These are phyloP conservation scores for Drosophila longiperda DNA, from an alignment of 2,888 invertebrate genomes.

Conservation along the genomic window DNA sequence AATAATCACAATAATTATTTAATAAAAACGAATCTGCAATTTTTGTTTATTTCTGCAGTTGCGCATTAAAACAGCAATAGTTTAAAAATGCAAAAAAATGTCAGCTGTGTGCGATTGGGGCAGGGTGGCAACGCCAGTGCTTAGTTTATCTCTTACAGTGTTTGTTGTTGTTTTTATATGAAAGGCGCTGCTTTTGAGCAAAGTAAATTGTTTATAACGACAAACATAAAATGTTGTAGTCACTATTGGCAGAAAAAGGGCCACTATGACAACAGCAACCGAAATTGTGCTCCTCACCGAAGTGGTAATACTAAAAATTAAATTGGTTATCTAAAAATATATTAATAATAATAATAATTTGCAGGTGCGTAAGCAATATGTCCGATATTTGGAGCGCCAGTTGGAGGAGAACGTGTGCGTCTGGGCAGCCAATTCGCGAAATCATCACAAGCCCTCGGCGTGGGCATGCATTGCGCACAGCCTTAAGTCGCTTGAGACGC, in stretches of 20 bases:
- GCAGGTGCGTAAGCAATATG: slow-evolving; percentile 81
- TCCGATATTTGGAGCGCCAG: slow-evolving; percentile 77
- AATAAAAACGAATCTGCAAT: slow-evolving; percentile 27
- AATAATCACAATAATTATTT: slow-evolving; percentile 32
- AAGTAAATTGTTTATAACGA: slow-evolving; percentile 26
- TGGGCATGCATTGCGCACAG: slow-evolving; percentile 65
- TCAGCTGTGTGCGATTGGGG: slow-evolving; percentile 30
- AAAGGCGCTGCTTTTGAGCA: slow-evolving; percentile 53
- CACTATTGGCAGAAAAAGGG: not conserved
- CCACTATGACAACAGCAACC: slow-evolving; percentile 44
- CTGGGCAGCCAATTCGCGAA: slow-evolving; percentile 63
- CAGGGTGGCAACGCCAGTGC: slow-evolving; percentile 39
- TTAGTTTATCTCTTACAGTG: slow-evolving; percentile 11
- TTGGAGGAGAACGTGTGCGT: slow-evolving; percentile 72
- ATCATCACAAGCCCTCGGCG: slow-evolving; percentile 70
- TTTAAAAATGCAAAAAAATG: not conserved
- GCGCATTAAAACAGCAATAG: slow-evolving; percentile 12
- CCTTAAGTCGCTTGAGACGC: slow-evolving; percentile 70
- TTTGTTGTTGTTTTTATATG: slow-evolving; percentile 19
- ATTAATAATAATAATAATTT: not conserved
- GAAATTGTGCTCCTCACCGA: slow-evolving; percentile 67
- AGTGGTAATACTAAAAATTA: slow-evolving; percentile 48
- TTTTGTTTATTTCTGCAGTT: slow-evolving; percentile 8
- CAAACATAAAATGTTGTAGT: slow-evolving; percentile 21
- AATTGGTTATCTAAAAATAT: not conserved